Conservation (phyloP, 2,797 vertebrate species). For the Notolepis coatsorum region DNA sequence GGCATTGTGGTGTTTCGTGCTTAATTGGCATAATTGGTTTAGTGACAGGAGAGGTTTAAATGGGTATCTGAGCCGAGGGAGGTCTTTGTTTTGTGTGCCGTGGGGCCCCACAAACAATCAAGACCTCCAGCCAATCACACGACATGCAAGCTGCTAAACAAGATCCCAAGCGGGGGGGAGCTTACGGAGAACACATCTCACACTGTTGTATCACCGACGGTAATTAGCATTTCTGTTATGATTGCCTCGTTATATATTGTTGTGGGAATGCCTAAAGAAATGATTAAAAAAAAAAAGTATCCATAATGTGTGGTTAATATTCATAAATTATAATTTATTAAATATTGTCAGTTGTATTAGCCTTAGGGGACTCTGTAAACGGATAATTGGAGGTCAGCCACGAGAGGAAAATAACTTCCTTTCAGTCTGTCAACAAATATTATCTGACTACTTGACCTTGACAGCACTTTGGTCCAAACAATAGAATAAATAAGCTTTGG, state of each 20-base stretch:
- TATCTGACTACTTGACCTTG: not conserved
- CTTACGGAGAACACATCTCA: slow-evolving; percentile 22
- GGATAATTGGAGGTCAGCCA: too few relatives aligned
- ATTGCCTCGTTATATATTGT: too few relatives aligned
- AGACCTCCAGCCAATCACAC: slow-evolving; percentile 56
- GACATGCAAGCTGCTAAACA: slow-evolving; percentile 38
- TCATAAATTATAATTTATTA: too few relatives aligned
- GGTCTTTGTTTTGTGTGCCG: slow-evolving; percentile 57
- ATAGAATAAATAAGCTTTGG: not conserved
- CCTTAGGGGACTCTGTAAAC: too few relatives aligned
- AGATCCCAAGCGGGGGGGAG: slow-evolving; percentile 37
- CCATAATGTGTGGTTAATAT: not conserved
- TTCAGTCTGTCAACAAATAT: not conserved
- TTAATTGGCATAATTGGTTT: slow-evolving; percentile 76
- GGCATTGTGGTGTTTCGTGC: slow-evolving; percentile 65
- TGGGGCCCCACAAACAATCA: slow-evolving; percentile 24
- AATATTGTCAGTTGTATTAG: too few relatives aligned
- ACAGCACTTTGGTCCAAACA: not conserved
- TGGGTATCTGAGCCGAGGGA: slow-evolving; percentile 67
- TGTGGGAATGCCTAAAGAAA: too few relatives aligned
- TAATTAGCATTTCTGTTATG: too few relatives aligned
- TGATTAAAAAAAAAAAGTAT: too few relatives aligned
- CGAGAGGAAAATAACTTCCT: too few relatives aligned
- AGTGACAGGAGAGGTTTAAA: slow-evolving; percentile 61
- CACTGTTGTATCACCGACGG: too few relatives aligned